Conservation (phyloP, 2,888 invertebrate genomes). For the Xylocampa areola region DNA sequence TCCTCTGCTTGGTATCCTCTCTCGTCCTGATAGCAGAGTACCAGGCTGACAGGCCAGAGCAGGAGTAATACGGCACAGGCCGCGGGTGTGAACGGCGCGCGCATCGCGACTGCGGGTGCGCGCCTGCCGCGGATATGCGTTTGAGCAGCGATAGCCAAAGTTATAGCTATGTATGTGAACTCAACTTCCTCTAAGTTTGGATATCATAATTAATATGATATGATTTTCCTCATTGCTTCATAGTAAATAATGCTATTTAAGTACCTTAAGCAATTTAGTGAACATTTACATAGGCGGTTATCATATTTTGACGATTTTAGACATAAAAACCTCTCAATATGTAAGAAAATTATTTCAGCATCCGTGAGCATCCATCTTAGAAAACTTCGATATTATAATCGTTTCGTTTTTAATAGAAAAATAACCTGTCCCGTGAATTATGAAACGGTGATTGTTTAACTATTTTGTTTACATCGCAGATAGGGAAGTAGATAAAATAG, state of each 20-base stretch:
- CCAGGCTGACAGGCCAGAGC: conserved; percentile 75
- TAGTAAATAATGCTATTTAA: neutral
- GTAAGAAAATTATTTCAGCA: too few relatives aligned
- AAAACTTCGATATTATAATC: too few relatives aligned
- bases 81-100: conserved; percentile 80
- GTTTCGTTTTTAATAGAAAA: too few relatives aligned
- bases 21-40: conserved; percentile 75
- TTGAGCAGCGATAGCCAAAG: conserved; percentile 78
- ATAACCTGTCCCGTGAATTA: too few relatives aligned
- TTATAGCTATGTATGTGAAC: conserved; percentile 60
- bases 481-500: too few relatives aligned
- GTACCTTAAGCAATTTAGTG: too few relatives aligned
- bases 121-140: conserved; percentile 76
- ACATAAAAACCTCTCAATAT: too few relatives aligned
- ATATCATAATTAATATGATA: conserved; percentile 40
- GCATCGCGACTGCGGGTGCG: conserved; percentile 84
- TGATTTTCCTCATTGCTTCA: conserved; percentile 40
- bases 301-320: neutral
- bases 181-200: conserved; percentile 41
- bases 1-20: conserved; percentile 82
- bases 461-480: too few relatives aligned
- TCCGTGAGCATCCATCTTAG: too few relatives aligned
- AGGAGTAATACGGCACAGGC: conserved; percentile 75
- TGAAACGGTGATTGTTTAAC: too few relatives aligned
- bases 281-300: neutral